Percentiles rank a stretch among this genome's conserved stretches.
phyloP scores from a whole-genome alignment of 2,888 invertebrate species.

The Parnassius orleans region DNA sequence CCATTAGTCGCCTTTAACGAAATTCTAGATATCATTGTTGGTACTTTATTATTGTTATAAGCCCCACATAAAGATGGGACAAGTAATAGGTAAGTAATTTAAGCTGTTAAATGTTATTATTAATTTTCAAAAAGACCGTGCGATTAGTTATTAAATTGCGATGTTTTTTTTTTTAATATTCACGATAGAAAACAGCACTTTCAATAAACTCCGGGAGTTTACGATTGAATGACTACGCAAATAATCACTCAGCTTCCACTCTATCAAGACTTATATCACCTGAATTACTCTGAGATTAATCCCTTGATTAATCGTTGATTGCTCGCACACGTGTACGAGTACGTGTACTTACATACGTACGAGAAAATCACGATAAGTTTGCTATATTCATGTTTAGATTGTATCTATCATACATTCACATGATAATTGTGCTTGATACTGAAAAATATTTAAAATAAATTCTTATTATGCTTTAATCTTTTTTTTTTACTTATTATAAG shows the following conservation, averaged over 20 bases:
- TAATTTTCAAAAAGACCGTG: no score
- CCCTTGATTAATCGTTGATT: conserved; percentile 26
- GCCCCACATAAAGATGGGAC: no score
- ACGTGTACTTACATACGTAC: conserved; percentile 1
- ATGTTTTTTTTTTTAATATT: background rate
- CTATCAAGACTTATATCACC: conserved; percentile 24
- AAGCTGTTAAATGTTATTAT: no score
- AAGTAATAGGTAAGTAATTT: no score
- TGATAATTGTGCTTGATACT: no score
- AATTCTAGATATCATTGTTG: no score
- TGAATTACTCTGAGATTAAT: conserved; percentile 26
- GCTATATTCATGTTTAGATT: conserved; percentile 5
- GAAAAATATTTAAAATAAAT: no score
- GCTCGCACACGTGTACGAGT: conserved; percentile 14
- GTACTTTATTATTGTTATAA: no score
- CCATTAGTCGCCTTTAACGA: no score
- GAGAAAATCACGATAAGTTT: conserved; percentile 10
- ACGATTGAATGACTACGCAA: conserved; percentile 16
- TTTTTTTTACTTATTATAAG: no score
- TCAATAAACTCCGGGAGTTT: conserved; percentile 17
- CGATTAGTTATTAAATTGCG: no score
- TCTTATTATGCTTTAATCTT: no score
- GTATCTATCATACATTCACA: background rate
- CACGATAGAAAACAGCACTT: conserved; percentile 2
- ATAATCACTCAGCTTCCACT: conserved; percentile 26